Conservation (phyloP, 2,113 vertebrate species). For the Oncorhynchus nerka region DNA sequence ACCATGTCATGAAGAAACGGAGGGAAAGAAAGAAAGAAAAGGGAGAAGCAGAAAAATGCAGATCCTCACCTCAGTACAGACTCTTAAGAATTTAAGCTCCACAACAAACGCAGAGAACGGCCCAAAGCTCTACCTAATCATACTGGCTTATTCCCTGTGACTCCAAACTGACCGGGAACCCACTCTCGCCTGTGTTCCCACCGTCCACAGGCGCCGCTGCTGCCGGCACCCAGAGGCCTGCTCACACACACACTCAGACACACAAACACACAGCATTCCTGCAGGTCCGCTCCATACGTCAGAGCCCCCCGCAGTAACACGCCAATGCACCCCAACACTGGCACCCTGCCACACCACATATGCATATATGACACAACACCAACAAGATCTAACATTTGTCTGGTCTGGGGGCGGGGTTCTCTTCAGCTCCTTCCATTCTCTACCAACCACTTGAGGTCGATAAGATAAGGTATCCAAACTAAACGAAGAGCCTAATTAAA, state of each 20-base stretch:
- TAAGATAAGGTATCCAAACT: background rate
- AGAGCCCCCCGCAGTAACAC: background rate
- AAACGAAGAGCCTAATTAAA: background rate
- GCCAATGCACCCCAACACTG: background rate
- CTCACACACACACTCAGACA: background rate
- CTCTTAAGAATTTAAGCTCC: slow-evolving; percentile 50
- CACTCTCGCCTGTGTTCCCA: slow-evolving; percentile 52
- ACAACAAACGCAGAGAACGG: slow-evolving; percentile 52
- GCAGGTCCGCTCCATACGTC: background rate
- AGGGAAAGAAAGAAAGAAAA: background rate
- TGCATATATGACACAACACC: background rate
- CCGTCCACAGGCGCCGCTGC: slow-evolving; percentile 27
- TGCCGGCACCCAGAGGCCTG: background rate
- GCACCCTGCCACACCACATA: background rate
- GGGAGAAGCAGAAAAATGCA: slow-evolving; percentile 24
- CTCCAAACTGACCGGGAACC: slow-evolving; percentile 50
- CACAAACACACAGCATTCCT: background rate
- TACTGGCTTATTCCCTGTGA: slow-evolving; percentile 45
- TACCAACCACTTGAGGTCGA: background rate
- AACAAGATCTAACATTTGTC: background rate
- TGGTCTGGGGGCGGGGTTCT: too few relatives aligned
- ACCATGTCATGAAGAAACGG: background rate
- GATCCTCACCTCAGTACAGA: slow-evolving; percentile 41
- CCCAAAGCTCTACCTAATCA: slow-evolving; percentile 40
- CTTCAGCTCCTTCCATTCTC: too few relatives aligned